Conservation (phyloP, 2,888 invertebrate genomes). For the Rhagonycha fulva region DNA sequence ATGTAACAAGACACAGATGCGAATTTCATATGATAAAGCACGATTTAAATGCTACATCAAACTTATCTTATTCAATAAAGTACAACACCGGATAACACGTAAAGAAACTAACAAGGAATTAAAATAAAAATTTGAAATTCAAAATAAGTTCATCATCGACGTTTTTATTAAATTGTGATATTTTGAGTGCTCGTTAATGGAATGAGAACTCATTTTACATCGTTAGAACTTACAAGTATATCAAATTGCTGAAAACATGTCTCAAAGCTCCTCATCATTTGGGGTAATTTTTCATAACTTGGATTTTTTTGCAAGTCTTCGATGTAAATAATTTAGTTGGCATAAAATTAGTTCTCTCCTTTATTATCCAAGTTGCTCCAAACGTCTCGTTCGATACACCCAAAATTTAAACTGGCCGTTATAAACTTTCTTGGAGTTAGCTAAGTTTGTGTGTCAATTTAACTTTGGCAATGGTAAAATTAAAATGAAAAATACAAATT, state of each 20-base stretch:
- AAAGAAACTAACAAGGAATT: background rate
- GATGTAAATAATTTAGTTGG: background rate
- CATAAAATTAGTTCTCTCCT: background rate
- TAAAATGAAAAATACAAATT: constrained; percentile 5
- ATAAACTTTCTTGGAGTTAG: background rate
- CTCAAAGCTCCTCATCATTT: background rate
- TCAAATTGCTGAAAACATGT: background rate
- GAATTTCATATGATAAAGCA: background rate
- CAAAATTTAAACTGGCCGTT: background rate
- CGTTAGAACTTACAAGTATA: background rate
- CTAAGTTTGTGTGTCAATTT: background rate
- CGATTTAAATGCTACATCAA: background rate
- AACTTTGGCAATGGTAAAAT: background rate
- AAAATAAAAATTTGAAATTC: background rate
- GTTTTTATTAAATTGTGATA: background rate
- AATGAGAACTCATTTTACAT: background rate
- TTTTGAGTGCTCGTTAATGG: background rate
- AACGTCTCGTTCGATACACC: background rate
- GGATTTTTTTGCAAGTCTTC: background rate
- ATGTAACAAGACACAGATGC: background rate
- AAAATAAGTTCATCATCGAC: background rate
- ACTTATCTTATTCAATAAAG: background rate
- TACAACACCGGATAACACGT: background rate
- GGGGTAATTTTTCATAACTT: background rate
- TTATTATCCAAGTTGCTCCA: background rate